A percentile compares a stretch with the other conserved stretches of the same genome.
These are phyloP conservation scores for Gryon sp. DNA, from an alignment of 1,140 invertebrate species.

Conservation along the genomic window DNA sequence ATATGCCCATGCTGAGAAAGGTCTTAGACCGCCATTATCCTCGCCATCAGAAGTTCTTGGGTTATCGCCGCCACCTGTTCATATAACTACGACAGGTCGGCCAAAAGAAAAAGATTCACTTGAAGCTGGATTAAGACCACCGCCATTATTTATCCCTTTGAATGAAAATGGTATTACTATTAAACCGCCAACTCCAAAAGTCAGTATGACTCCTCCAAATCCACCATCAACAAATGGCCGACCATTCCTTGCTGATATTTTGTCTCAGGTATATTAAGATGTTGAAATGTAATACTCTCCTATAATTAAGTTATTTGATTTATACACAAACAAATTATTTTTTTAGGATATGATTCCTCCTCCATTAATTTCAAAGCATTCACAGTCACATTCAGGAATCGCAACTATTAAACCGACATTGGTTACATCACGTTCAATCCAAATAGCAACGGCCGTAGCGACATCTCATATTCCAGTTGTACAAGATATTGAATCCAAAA, in stretches of 20 bases:
- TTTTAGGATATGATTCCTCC: constrained; percentile 76
- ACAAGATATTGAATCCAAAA: constrained; percentile 76
- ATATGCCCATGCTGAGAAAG: constrained; percentile 56
- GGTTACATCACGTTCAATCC: constrained; percentile 75
- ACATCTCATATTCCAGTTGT: constrained; percentile 76
- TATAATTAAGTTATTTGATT: too few relatives aligned
- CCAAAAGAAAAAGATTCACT: constrained; percentile 60
- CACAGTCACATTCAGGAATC: constrained; percentile 66
- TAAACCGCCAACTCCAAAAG: constrained; percentile 67
- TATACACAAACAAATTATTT: background rate
- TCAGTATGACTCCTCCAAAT: constrained; percentile 74
- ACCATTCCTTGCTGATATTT: constrained; percentile 74
- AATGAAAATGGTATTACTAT: constrained; percentile 67
- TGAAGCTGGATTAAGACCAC: constrained; percentile 70
- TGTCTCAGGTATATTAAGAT: constrained; percentile 75
- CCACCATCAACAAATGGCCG: constrained; percentile 69
- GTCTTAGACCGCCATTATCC: constrained; percentile 74
- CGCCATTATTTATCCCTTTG: constrained; percentile 71
- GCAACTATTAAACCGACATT: constrained; percentile 71
- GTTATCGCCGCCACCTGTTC: constrained; percentile 73
- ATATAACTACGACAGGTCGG: constrained; percentile 70
- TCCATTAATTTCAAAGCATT: constrained; percentile 66
- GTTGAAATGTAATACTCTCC: too few relatives aligned
- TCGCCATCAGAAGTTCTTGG: constrained; percentile 73
- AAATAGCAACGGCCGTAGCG: constrained; percentile 76